Percentiles rank a stretch among this genome's conserved stretches.
Conservation (phyloP, 2,888 invertebrate species). For the Pteria penguin region DNA sequence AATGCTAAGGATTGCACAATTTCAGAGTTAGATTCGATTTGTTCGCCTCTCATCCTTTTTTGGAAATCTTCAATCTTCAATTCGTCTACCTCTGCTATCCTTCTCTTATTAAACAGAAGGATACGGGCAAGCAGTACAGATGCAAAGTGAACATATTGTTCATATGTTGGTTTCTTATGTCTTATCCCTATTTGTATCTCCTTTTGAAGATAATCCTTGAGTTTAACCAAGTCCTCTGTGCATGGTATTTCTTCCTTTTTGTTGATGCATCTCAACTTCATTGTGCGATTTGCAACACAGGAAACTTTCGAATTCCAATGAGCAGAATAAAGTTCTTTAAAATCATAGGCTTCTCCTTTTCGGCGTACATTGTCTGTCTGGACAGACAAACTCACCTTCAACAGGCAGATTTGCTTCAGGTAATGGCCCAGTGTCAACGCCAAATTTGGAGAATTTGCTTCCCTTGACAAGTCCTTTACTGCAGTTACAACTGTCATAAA, state of each 20-base stretch:
- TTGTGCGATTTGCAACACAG: constrained; percentile 19
- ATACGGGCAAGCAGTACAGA: too few relatives aligned
- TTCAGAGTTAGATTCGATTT: constrained; percentile 25
- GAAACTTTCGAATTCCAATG: constrained; percentile 37
- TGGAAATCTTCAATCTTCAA: constrained; percentile 15
- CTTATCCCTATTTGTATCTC: neutral
- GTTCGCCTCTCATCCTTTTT: constrained; percentile 22
- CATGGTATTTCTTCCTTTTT: constrained; percentile 22
- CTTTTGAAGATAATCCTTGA: constrained; percentile 1
- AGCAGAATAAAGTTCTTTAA: constrained; percentile 24
- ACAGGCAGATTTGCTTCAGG: constrained; percentile 23
- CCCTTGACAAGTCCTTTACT: constrained; percentile 26
- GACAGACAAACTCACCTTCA: constrained; percentile 27
- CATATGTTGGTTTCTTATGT: too few relatives aligned
- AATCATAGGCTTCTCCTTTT: constrained; percentile 18
- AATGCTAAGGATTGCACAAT: constrained; percentile 29
- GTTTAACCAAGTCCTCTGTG: constrained; percentile 26
- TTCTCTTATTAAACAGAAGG: neutral
- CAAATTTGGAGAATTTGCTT: constrained; percentile 32
- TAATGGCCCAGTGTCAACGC: constrained; percentile 28
- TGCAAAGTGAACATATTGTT: too few relatives aligned
- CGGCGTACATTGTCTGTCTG: neutral
- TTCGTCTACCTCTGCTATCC: neutral
- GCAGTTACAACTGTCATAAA: constrained; percentile 25
- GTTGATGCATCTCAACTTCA: constrained; percentile 20